Conservation (phyloP, 2,797 vertebrate genomes). For the Cichlasoma orientale region DNA sequence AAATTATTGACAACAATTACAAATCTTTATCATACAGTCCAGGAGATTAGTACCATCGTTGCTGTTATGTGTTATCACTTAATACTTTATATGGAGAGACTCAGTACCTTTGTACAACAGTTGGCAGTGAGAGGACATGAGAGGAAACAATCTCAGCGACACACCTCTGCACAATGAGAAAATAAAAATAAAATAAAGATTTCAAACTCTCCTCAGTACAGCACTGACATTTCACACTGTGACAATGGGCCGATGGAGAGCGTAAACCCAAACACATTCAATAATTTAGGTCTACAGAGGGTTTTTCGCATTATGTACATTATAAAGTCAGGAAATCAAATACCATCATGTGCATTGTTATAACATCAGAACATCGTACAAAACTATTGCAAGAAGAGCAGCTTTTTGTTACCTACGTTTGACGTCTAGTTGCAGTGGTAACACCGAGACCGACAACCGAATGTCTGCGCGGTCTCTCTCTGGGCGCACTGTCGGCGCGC, state of each 20-base stretch:
- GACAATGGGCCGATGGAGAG: constrained; percentile 66
- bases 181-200: constrained; percentile 11
- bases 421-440: constrained; percentile 76
- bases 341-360: constrained; percentile 72
- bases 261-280: constrained; percentile 76
- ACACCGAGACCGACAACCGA: constrained; percentile 62
- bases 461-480: constrained; percentile 32
- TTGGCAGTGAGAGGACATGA: constrained; percentile 83
- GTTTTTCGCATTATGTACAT: constrained; percentile 73
- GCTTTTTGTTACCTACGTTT: constrained; percentile 75
- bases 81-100: constrained; percentile 84
- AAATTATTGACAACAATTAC: constrained; percentile 90
- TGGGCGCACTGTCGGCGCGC: constrained; percentile 41
- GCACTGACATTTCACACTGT: constrained; percentile 72
- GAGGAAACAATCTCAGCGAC: constrained; percentile 62
- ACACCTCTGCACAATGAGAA: constrained; percentile 47
- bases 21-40: constrained; percentile 88
- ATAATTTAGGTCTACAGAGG: constrained; percentile 77
- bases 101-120: constrained; percentile 79
- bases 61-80: constrained; percentile 80
- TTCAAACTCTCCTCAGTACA: constrained; percentile 62
- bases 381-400: constrained; percentile 83
- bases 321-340: constrained; percentile 74
- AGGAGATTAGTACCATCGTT: constrained; percentile 86
- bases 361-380: constrained; percentile 76